These are phyloP conservation scores for Choloepus hoffmanni DNA, from an alignment of 2,113 vertebrate genomes.

Conservation along the genomic window DNA sequence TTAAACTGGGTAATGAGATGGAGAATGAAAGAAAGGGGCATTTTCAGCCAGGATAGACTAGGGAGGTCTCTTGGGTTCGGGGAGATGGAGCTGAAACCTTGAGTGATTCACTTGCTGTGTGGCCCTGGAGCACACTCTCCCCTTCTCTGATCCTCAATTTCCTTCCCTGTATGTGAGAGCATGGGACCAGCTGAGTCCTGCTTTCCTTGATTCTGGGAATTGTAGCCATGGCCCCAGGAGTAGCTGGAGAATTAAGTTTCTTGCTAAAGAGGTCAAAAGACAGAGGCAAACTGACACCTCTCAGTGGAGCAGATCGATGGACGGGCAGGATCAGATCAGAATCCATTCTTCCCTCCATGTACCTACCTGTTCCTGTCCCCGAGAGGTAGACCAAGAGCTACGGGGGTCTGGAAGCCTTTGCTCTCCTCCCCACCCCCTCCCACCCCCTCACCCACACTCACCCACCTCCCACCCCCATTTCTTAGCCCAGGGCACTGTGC, in stretches of 20 bases:
- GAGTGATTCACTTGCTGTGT: background rate
- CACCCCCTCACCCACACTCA: background rate
- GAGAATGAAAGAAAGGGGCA: rapidly evolving
- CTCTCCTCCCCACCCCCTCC: background rate
- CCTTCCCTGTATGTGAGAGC: background rate
- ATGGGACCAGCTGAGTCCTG: rapidly evolving
- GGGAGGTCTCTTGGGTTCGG: rapidly evolving
- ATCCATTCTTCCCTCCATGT: rapidly evolving
- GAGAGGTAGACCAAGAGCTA: background rate
- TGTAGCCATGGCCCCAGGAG: background rate
- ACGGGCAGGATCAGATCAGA: background rate
- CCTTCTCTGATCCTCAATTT: background rate
- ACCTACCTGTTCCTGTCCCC: background rate
- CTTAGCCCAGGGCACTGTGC: background rate
- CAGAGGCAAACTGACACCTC: background rate
- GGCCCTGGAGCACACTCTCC: background rate
- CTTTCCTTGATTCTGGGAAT: background rate
- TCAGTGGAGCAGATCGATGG: background rate
- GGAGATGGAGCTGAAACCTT: background rate
- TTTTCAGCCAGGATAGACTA: rapidly evolving
- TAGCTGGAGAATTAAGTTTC: background rate
- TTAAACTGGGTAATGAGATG: rapidly evolving
- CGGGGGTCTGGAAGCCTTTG: background rate
- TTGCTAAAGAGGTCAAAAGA: background rate
- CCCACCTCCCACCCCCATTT: background rate